Base-by-base conservation (phyloP, 2,888 invertebrate genomes). In the Morpho helenor region DNA sequence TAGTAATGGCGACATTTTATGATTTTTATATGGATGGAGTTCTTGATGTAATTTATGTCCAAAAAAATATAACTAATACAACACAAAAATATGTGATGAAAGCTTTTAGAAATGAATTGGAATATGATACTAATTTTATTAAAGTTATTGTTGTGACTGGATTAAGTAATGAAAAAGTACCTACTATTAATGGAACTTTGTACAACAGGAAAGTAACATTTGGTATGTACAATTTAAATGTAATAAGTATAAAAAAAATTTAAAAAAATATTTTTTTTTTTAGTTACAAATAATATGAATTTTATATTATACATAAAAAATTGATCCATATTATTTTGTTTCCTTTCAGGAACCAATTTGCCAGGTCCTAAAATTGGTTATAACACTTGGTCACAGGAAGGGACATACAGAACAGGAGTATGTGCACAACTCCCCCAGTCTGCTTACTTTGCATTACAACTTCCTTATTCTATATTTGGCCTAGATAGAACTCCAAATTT, bases 401-500 rank as follows among this genome's bases (percentile, higher is more conserved):
- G 98, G 0, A 93, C 93, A 53, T 92, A 93, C 52, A 93, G 97
- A 64, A 94, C 93, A 61, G 97, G 97, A 39, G 94, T 94, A 16
- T 96, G 97, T 54, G 95, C 96, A 0, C 99, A 99, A 79, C 81
- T 98, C 50, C 95, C 97, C 0, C 98, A 98, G 80, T 97, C 98
- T 31, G 96, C 98, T 1, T 96, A 98, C 79, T 96, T 96, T 79
- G 94, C 98, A 2, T 91, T 99, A n/a, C 97, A 98, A 80, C 87
- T 99, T 57, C 99, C 99, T 0, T 99, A 97, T 80, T 96, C 96
- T 0, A 95, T 98, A 66, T 99, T 99, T 84, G 99, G 99, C 2
- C 91, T 99, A n/a, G 99, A 99, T 3, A 93, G 98, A 60, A 98
- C 98, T 44, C 99, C 99, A 2, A 99, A 99, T 87, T 99, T 99